Evolutionary conservation across 92 coral and sea anemone genomes (phyloP).

Genomic region (Epizoanthus rinbou): DNA sequence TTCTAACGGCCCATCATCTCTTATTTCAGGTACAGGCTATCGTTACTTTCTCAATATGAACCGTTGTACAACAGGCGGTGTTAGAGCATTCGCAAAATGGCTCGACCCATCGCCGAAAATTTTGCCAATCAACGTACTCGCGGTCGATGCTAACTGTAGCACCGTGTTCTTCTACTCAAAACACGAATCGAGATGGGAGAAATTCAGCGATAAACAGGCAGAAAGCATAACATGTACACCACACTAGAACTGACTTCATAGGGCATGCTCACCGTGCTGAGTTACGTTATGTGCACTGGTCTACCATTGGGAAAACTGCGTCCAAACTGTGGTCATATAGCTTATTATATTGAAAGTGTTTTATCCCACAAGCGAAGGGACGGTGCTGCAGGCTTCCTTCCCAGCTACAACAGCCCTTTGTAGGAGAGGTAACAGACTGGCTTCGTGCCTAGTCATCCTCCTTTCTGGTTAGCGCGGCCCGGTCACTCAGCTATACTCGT

Average conservation of each 20-base stretch:
- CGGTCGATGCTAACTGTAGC: conserved; percentile 50
- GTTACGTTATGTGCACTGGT: too few relatives aligned
- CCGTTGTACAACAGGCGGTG: conserved; percentile 85
- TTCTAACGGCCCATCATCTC: neutral
- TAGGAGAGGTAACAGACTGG: too few relatives aligned
- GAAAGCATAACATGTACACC: neutral
- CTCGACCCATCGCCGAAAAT: conserved; percentile 76
- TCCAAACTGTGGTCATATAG: too few relatives aligned
- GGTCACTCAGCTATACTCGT: too few relatives aligned
- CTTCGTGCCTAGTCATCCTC: too few relatives aligned
- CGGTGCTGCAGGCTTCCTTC: too few relatives aligned
- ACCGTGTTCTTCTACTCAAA: conserved; percentile 60
- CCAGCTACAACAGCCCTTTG: too few relatives aligned
- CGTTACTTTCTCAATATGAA: conserved; percentile 73
- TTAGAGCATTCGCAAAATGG: conserved; percentile 73
- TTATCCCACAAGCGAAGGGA: too few relatives aligned
- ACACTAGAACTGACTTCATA: neutral
- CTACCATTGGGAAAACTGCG: too few relatives aligned
- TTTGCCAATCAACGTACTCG: conserved; percentile 68
- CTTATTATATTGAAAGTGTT: too few relatives aligned
- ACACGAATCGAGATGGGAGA: conserved; percentile 47
- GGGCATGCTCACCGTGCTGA: too few relatives aligned
- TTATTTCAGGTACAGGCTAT: conserved; percentile 18
- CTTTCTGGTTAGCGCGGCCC: too few relatives aligned
- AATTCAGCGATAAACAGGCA: neutral